Percentiles rank a stretch among this genome's conserved stretches.
These are phyloP conservation scores for Saguinus midas DNA, from an alignment of 2,113 vertebrate species.

Conservation along the genomic window DNA sequence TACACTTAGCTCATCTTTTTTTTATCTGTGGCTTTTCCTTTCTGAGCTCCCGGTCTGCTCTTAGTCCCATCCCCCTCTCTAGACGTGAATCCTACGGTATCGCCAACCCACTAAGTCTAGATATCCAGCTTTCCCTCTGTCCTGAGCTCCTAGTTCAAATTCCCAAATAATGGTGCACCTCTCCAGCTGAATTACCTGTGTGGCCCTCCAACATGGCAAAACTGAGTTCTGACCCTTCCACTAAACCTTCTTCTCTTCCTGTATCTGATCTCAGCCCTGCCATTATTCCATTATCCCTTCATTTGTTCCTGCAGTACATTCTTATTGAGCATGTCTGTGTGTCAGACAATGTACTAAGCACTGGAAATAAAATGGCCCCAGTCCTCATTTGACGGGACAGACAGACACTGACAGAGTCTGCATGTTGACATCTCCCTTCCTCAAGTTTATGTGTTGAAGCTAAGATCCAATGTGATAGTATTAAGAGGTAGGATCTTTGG, in stretches of 20 bases:
- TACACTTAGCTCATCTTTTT: neutral
- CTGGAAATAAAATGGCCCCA: neutral
- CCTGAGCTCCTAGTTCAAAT: neutral
- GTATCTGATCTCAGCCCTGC: neutral
- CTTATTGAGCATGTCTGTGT: neutral
- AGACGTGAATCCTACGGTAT: neutral
- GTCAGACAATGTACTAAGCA: neutral
- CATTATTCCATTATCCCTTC: neutral
- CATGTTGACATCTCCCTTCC: neutral
- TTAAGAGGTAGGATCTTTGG: neutral
- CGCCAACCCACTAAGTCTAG: neutral
- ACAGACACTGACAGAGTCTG: neutral
- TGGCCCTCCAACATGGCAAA: neutral
- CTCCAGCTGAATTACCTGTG: neutral
- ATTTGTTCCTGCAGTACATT: neutral
- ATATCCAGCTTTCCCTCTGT: neutral
- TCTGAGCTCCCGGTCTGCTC: neutral
- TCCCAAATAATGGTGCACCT: neutral
- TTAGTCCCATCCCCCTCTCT: neutral
- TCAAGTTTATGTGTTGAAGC: neutral
- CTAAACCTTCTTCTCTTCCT: neutral
- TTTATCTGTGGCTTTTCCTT: neutral
- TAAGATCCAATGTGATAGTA: neutral
- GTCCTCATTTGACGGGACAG: neutral
- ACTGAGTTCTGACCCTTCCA: neutral